phyloP scores from a whole-genome alignment of 2,888 invertebrate genomes.

The Oeneis ivallda region DNA sequence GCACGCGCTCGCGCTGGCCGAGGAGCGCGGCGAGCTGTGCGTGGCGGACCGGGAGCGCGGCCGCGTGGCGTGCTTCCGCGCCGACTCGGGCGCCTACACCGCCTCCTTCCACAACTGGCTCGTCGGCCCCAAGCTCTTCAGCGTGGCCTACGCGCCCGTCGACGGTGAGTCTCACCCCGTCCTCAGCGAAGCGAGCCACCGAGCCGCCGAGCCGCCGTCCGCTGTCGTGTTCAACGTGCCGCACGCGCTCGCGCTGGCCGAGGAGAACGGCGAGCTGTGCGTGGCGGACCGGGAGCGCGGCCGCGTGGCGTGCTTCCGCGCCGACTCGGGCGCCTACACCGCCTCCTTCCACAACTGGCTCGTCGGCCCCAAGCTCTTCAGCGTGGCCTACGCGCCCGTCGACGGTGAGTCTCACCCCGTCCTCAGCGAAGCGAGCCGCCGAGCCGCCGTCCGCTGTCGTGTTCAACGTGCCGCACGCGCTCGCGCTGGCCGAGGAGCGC shows the following conservation, averaged over 20 bases:
- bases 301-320: constrained; percentile 88
- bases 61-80: constrained; percentile 88
- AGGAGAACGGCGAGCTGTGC: constrained; percentile 83
- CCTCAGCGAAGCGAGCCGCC: no score
- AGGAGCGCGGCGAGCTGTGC: constrained; percentile 88
- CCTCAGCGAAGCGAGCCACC: no score
- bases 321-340: constrained; percentile 83
- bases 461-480: no score
- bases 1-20: constrained; percentile 91
- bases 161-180: no score
- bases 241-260: constrained; percentile 41
- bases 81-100: constrained; percentile 83
- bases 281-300: constrained; percentile 90
- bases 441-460: no score
- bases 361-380: constrained; percentile 87
- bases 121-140: constrained; percentile 87
- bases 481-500: no score
- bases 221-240: constrained; percentile 74
- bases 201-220: no score
- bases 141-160: constrained; percentile 85
- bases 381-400: constrained; percentile 85
- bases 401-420: neutral
- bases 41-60: constrained; percentile 95
- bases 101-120: constrained; percentile 83
- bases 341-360: constrained; percentile 83